Base-by-base conservation (phyloP, 2,113 vertebrate genomes). In the Amphiprion percula region DNA sequence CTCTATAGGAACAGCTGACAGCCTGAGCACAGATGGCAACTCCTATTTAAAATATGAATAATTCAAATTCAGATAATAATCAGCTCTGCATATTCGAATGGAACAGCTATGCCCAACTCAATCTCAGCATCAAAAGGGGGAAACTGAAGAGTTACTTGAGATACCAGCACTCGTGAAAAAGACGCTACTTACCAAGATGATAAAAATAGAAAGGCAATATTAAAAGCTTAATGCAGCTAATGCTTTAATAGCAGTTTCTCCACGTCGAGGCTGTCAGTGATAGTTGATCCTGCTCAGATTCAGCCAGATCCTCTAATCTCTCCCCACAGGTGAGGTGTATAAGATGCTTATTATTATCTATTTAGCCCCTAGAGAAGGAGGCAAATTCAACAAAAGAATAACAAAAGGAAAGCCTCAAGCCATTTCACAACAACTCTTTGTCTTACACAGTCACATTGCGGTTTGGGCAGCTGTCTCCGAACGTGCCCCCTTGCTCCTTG, bases 401-500 rank as follows among this genome's bases (percentile, higher is more conserved):
- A 63, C 28, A 58, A 71, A 23, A 54, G 19, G 47, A 68, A 54
- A 14, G 11, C 15, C 61, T 52, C 33, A 23, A 56, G 60, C 41
- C 10, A 8, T 8, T 8, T 33, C 30, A 44, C 41, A 15, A 30
- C 30, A 5, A 30, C 30, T 9, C 15, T 9, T 19, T 4, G 19
- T 15, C 4, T 23, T 95, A 99, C 98, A 99, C 97, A 21, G 98
- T 98, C 93, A 99, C 96, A 72, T 98, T 99, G 74, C 96, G 97
- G 89, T 99, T 98, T 0, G 98, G 98, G 52, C 98, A 99, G 83
- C 95, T 96, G 88, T 99, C 98, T 82, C 98, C 98, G 19, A 99
- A 99, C 1, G 96, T 98, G 60, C 97, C 98, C 17, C 98, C 98
- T 89, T 98, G 97, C 92, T 99, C 98, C 91, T 99, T 99, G 95